phyloP scores from a whole-genome alignment of 2,888 invertebrate species.

The Lobophora halterata region DNA sequence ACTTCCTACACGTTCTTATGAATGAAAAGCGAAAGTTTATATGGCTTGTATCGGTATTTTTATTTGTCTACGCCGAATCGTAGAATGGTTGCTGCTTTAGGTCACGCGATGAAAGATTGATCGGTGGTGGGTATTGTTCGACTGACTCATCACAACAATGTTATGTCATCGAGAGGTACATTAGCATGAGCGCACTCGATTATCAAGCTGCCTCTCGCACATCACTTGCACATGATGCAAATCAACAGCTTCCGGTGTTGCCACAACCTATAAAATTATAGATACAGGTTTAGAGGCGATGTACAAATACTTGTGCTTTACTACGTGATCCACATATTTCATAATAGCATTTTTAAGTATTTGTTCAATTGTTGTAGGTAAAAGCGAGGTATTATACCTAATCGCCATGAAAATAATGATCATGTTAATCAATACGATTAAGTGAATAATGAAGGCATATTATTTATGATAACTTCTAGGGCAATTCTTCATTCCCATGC shows the following conservation, averaged over 20 bases:
- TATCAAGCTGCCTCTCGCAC: slow-evolving; percentile 29
- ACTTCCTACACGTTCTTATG: slow-evolving; percentile 34
- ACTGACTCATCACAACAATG: slow-evolving; percentile 44
- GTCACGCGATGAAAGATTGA: slow-evolving; percentile 25
- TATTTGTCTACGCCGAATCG: slow-evolving; percentile 13
- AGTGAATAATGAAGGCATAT: too few species aligned
- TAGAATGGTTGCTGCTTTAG: slow-evolving; percentile 24
- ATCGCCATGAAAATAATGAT: too few species aligned
- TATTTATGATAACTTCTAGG: too few species aligned
- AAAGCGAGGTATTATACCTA: too few species aligned
- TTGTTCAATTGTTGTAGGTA: too few species aligned
- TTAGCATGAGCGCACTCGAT: slow-evolving; percentile 32
- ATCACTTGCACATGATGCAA: slow-evolving; percentile 34
- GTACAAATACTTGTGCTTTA: too few species aligned
- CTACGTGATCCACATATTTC: too few species aligned
- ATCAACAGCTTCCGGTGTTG: slow-evolving; percentile 43
- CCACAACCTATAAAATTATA: slow-evolving; percentile 24
- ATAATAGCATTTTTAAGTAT: too few species aligned
- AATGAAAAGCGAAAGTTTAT: slow-evolving; percentile 33
- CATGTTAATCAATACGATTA: too few species aligned
- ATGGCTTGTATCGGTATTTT: slow-evolving; percentile 22
- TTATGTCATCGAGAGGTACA: slow-evolving; percentile 37
- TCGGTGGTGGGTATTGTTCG: slow-evolving; percentile 30
- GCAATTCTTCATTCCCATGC: slow-evolving; percentile 4
- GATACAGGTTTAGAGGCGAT: slow-evolving; percentile 2